Percentiles rank a stretch among this genome's conserved stretches.
These are phyloP conservation scores for Rhinolophus sinicus DNA, from an alignment of 2,113 vertebrate genomes.

Conservation along the genomic window DNA sequence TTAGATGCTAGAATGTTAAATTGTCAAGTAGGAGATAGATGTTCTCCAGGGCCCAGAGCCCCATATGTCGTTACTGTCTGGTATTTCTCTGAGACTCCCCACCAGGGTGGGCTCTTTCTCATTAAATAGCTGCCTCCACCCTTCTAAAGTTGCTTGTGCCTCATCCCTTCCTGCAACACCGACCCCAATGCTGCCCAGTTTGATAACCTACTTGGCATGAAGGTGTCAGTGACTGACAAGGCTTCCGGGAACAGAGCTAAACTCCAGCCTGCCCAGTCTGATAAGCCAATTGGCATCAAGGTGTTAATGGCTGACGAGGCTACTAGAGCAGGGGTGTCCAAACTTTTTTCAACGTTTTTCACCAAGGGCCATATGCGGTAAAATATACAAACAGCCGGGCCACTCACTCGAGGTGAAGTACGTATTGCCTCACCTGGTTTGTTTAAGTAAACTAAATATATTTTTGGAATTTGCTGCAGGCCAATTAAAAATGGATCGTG, in stretches of 20 bases:
- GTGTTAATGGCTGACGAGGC: background rate
- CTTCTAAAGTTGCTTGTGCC: background rate
- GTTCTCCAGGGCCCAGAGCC: background rate
- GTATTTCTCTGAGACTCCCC: background rate
- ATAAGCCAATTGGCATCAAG: background rate
- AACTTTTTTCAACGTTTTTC: no score
- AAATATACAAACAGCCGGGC: no score
- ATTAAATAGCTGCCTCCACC: background rate
- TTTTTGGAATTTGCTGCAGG: no score
- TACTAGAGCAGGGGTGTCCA: background rate
- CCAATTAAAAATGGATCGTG: no score
- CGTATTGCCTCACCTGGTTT: no score
- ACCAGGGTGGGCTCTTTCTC: background rate
- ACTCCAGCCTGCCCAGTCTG: background rate
- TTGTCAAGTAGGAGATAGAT: background rate
- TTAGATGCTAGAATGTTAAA: background rate
- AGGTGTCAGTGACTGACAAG: constrained; percentile 8
- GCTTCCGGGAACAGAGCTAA: background rate
- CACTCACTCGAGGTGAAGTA: no score
- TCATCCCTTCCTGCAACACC: background rate
- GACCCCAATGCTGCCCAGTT: background rate
- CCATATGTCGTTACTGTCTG: background rate
- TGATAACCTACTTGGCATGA: background rate
- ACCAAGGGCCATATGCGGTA: no score
- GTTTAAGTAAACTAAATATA: no score